phyloP scores from a whole-genome alignment of 2,888 invertebrate species.

The Noctua pronuba region DNA sequence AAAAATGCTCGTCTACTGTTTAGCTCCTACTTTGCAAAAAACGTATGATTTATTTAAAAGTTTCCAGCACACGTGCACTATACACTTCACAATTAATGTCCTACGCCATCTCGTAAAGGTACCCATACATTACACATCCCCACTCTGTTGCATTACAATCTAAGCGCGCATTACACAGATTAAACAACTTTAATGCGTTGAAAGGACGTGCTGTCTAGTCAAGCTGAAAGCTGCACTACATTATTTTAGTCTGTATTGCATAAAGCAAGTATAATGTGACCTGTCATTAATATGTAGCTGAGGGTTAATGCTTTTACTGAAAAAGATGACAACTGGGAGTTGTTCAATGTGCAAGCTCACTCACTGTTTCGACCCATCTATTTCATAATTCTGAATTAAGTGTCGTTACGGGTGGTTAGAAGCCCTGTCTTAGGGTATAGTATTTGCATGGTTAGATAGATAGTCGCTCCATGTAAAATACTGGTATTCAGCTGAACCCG shows the following conservation, averaged over 20 bases:
- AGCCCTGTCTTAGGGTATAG: too few relatives aligned
- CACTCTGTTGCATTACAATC: slow-evolving; percentile 9
- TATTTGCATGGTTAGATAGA: too few relatives aligned
- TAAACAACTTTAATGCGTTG: slow-evolving; percentile 48
- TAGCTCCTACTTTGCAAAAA: not conserved
- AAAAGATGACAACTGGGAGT: not conserved
- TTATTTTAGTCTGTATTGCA: slow-evolving; percentile 32
- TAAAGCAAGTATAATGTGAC: slow-evolving; percentile 3
- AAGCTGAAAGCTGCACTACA: slow-evolving; percentile 28
- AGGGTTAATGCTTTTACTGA: not conserved
- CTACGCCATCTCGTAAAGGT: not conserved
- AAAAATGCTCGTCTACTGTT: not conserved
- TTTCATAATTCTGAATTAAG: too few relatives aligned
- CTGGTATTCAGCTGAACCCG: too few relatives aligned
- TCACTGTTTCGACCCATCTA: not conserved
- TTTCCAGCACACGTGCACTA: not conserved
- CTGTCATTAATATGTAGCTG: not conserved
- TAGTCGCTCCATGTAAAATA: too few relatives aligned
- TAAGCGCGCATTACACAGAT: slow-evolving; percentile 47
- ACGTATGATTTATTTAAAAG: not conserved
- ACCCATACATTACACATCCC: slow-evolving; percentile 6
- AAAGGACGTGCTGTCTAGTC: slow-evolving; percentile 18
- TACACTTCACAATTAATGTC: not conserved
- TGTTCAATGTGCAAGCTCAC: not conserved
- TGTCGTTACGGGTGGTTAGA: too few relatives aligned